Evolutionary conservation across 2,888 invertebrate genomes (phyloP).

Genomic region (Cheilosia scutellata): DNA sequence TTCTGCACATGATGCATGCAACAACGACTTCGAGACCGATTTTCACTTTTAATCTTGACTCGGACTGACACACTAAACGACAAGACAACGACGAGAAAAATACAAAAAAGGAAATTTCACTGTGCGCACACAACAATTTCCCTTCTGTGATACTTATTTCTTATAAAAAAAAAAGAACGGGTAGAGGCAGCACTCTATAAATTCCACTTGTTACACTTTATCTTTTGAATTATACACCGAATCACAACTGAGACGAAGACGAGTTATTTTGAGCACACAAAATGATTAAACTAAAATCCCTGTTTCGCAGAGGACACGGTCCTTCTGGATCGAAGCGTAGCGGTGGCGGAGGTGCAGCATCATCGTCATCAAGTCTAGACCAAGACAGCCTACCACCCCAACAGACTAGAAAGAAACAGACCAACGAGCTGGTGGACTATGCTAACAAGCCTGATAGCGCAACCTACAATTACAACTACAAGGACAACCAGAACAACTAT

Average conservation of each 20-base stretch:
- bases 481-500: constrained; percentile 83
- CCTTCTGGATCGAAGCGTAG: constrained; percentile 82
- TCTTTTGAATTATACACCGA: constrained; percentile 29
- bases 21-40: constrained; percentile 50
- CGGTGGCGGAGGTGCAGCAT: constrained; percentile 78
- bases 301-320: constrained; percentile 94
- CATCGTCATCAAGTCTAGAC: constrained; percentile 88
- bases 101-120: constrained; percentile 67
- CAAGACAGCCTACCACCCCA: constrained; percentile 85
- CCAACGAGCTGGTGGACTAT: constrained; percentile 69
- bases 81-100: constrained; percentile 15
- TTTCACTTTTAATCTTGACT: constrained; percentile 72
- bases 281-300: constrained; percentile 96
- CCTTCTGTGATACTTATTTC: constrained; percentile 53
- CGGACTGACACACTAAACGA: constrained; percentile 65
- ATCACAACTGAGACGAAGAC: neutral
- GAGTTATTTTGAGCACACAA: constrained; percentile 81
- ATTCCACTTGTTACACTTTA: constrained; percentile 56
- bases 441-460: constrained; percentile 53
- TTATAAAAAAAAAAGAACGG: constrained; percentile 12
- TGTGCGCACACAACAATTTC: constrained; percentile 52
- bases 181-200: constrained; percentile 30
- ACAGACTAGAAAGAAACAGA: constrained; percentile 77
- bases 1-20: constrained; percentile 69
- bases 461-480: constrained; percentile 50